Conservation (phyloP, 2,888 invertebrate species). For the Spisula subtruncata region DNA sequence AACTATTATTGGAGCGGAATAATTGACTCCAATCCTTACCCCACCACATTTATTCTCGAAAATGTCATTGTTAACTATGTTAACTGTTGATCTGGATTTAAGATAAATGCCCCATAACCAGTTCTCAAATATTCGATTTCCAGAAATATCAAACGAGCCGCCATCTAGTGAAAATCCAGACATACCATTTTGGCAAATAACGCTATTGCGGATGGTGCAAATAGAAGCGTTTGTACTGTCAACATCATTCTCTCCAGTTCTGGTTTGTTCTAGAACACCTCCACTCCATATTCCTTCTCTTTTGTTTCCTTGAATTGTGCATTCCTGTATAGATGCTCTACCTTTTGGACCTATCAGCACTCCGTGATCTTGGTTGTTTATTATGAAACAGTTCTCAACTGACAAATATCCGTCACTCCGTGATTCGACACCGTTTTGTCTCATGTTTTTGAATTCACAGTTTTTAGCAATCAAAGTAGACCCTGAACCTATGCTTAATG, state of each 20-base stretch:
- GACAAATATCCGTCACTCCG: constrained; percentile 40
- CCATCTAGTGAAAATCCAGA: constrained; percentile 53
- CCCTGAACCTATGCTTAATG: constrained; percentile 38
- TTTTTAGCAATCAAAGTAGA: constrained; percentile 41
- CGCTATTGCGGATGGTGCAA: constrained; percentile 24
- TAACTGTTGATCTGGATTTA: constrained; percentile 37
- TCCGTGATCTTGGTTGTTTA: constrained; percentile 50
- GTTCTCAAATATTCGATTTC: constrained; percentile 49
- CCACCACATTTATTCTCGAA: constrained; percentile 58
- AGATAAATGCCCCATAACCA: constrained; percentile 55
- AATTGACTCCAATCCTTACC: constrained; percentile 43
- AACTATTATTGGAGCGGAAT: constrained; percentile 42
- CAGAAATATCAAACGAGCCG: constrained; percentile 41
- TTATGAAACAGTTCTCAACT: constrained; percentile 42
- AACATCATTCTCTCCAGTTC: neutral
- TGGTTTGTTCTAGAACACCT: constrained; percentile 7
- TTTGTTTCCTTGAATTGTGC: constrained; percentile 46
- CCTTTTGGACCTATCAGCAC: constrained; percentile 42
- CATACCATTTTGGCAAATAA: constrained; percentile 52
- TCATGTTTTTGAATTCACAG: constrained; percentile 40
- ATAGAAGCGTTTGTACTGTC: neutral
- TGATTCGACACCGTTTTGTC: constrained; percentile 56
- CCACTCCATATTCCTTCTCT: constrained; percentile 52
- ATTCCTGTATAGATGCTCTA: constrained; percentile 11
- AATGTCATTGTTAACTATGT: constrained; percentile 46